phyloP scores from a whole-genome alignment of 2,888 invertebrate species.

The Drosophila maculinotata region DNA sequence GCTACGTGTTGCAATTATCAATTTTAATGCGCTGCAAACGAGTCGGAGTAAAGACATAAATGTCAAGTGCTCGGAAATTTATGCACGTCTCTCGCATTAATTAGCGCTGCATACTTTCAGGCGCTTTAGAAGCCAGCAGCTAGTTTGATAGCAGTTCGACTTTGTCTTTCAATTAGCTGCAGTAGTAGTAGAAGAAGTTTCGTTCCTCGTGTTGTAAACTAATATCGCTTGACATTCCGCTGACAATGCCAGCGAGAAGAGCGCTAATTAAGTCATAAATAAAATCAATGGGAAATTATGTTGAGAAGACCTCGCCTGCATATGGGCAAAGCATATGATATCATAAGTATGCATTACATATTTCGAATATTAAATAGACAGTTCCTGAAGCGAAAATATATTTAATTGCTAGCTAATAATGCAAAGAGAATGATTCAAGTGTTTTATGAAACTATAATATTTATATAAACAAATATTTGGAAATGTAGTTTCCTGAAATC shows the following conservation, averaged over 20 bases:
- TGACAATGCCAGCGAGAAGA: conserved; percentile 3
- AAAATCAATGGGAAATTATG: conserved; percentile 52
- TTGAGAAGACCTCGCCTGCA: background rate
- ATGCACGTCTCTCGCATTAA: conserved; percentile 76
- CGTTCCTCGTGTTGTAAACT: conserved; percentile 50
- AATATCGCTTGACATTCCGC: conserved; percentile 49
- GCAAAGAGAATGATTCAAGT: too few species aligned
- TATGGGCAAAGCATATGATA: background rate
- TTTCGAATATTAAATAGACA: background rate
- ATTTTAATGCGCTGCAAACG: conserved; percentile 60
- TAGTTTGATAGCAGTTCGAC: conserved; percentile 49
- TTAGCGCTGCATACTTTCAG: conserved; percentile 66
- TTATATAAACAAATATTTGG: too few species aligned
- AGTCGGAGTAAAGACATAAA: conserved; percentile 62
- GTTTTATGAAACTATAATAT: too few species aligned
- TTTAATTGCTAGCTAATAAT: background rate
- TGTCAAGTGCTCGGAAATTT: conserved; percentile 70
- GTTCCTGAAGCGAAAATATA: background rate
- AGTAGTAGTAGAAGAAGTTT: conserved; percentile 10
- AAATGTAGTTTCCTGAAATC: too few species aligned
- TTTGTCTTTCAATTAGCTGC: conserved; percentile 58
- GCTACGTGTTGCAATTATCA: conserved; percentile 73
- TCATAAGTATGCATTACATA: background rate
- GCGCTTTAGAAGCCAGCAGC: conserved; percentile 12
- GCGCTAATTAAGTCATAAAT: conserved; percentile 71